Conservation (phyloP, 1,140 invertebrate genomes). For the Penaeus japonicus region DNA sequence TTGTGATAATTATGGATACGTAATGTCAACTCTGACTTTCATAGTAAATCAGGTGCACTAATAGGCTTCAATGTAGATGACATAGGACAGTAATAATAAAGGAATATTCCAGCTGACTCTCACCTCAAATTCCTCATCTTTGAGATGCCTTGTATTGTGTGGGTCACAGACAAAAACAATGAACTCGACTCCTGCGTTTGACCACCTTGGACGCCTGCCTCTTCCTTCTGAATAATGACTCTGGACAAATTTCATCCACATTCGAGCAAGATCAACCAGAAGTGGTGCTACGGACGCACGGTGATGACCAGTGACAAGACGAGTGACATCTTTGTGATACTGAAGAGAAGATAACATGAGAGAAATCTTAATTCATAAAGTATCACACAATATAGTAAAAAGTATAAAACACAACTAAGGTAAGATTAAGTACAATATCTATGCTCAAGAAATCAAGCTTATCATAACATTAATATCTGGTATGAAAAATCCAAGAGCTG, state of each 20-base stretch:
- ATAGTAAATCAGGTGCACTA: too few species aligned
- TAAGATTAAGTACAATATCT: background rate
- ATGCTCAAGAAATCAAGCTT: too few species aligned
- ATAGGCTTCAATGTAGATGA: too few species aligned
- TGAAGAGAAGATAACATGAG: constrained; percentile 61
- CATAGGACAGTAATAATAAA: too few species aligned
- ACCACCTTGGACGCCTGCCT: constrained; percentile 84
- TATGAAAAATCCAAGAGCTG: too few species aligned
- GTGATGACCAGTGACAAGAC: constrained; percentile 69
- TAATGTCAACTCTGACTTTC: too few species aligned
- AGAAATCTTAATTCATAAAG: background rate
- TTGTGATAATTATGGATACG: too few species aligned
- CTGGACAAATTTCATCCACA: constrained; percentile 88
- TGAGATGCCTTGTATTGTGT: constrained; percentile 72
- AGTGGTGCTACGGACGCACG: constrained; percentile 62
- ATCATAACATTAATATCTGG: too few species aligned
- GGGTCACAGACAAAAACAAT: constrained; percentile 83
- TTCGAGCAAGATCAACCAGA: constrained; percentile 78
- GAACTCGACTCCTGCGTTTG: constrained; percentile 85
- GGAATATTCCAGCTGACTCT: background rate
- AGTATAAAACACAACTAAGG: background rate
- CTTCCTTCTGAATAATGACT: constrained; percentile 82
- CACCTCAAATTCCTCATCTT: constrained; percentile 77
- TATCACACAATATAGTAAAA: background rate
- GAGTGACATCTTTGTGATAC: constrained; percentile 83